Evolutionary conservation across 64 coral and sea anemone genomes (phyloP), one percentile per base, ranked within the genome.

Genomic region (Pocillopora damicornis): DNA sequence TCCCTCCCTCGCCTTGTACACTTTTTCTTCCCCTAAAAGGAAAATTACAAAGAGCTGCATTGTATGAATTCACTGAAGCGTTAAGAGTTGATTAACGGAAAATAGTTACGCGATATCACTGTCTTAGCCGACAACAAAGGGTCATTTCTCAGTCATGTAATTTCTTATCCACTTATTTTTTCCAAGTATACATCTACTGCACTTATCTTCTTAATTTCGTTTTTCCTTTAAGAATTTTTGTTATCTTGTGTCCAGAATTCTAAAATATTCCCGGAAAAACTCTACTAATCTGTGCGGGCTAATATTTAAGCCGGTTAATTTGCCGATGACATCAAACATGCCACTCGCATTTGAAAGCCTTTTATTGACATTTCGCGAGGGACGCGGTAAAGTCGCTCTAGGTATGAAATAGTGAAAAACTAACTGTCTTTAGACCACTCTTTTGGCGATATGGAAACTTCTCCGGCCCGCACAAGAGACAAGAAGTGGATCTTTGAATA

Each of bases 401-500:
- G 42, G 2, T 83, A 22, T 37, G 16, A 68, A 37, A 7, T 30
- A 14, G 37, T 22, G 45, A 6, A 59, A 10, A 72, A 68, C 37
- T 25, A 66, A 67, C 63, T 57, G 75, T 37, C 56, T 67, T 60
- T 17, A 35, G 63, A 42, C 34, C 18, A 35, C 10, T 12, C 57
- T 73, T 66, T 56, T 56, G 63, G 23, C 38, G 81, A 68, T 85
- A 85, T 85, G 81, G 92, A 79, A 60, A 84, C 79, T 78, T 64
- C 78, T 42, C 77, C 90, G 12, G 45, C 75, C 35, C 68, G 91
- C 76, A 81, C 94, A 45, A 89, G 96, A 82, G 96, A 98, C 73
- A 98, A 92, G 74, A 83, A 83, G 83, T 98, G 96, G 96, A 98
- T 98, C 78, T 98, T 98, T 86, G 96, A 98, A 59, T 98, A 89